Conservation (phyloP, 2,113 vertebrate genomes). For the Muntiacus muntjak region DNA sequence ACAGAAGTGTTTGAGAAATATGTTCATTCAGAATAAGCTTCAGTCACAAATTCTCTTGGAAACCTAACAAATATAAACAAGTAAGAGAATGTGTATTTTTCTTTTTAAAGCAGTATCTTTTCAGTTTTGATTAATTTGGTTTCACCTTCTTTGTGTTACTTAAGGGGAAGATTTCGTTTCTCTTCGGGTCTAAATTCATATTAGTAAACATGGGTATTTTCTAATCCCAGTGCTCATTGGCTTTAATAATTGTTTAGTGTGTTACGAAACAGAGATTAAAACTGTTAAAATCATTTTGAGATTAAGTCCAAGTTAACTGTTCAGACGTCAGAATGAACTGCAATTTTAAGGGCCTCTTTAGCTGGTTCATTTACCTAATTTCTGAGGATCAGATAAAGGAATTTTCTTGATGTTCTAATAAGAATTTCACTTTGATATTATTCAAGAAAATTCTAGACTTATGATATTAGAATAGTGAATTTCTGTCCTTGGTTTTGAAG, state of each 20-base stretch:
- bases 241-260: constrained; percentile 11
- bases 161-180: constrained; percentile 2
- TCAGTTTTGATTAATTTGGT: neutral
- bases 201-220: neutral
- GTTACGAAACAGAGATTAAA: neutral
- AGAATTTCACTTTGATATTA: neutral
- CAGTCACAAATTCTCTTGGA: neutral
- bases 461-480: neutral
- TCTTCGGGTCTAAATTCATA: neutral
- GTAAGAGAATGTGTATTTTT: neutral
- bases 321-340: constrained; percentile 17
- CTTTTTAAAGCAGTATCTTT: neutral
- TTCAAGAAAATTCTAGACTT: neutral
- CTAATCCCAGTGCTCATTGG: neutral
- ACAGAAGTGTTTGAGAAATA: neutral
- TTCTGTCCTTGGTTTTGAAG: neutral
- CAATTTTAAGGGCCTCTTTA: neutral
- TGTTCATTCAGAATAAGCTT: neutral
- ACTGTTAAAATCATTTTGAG: neutral
- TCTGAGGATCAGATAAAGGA: neutral
- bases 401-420: neutral
- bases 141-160: neutral
- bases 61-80: neutral
- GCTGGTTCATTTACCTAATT: neutral
- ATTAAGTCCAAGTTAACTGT: neutral